phyloP scores from a whole-genome alignment of 2,888 invertebrate species.

The Tryphoninae sp. region DNA sequence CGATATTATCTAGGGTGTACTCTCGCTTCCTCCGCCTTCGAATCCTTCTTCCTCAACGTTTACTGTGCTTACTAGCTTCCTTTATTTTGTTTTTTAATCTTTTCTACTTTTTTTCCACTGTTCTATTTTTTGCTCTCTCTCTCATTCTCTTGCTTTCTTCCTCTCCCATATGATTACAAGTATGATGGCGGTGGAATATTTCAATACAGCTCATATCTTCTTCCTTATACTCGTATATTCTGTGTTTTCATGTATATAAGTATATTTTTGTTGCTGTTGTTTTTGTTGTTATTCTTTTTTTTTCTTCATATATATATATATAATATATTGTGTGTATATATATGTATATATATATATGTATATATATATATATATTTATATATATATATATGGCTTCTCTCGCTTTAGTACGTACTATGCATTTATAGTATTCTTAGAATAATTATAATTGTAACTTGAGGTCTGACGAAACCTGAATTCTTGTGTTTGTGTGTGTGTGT shows the following conservation, averaged over 20 bases:
- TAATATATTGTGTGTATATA: constrained; percentile 63
- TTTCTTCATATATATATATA: constrained; percentile 52
- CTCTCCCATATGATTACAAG: constrained; percentile 74
- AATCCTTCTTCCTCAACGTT: constrained; percentile 7
- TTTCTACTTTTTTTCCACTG: constrained; percentile 59
- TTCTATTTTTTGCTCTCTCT: constrained; percentile 58
- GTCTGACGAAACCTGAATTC: constrained; percentile 80
- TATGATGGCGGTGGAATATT: constrained; percentile 79
- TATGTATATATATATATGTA: constrained; percentile 64
- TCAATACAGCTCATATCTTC: constrained; percentile 76
- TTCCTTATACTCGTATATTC: constrained; percentile 68
- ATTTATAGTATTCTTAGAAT: constrained; percentile 75
- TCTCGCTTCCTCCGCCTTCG: constrained; percentile 61
- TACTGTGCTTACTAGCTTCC: not conserved
- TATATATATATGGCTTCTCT: constrained; percentile 72
- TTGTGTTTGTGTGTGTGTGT: constrained; percentile 43
- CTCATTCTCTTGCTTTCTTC: constrained; percentile 47
- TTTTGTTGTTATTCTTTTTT: constrained; percentile 56
- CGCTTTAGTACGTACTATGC: constrained; percentile 71
- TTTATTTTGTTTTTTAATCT: constrained; percentile 46
- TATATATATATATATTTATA: constrained; percentile 64
- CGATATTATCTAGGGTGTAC: constrained; percentile 77
- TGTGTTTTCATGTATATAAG: constrained; percentile 59
- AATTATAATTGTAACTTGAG: constrained; percentile 77
- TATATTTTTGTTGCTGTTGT: constrained; percentile 49